These are phyloP conservation scores for Ancistrus triradiatus DNA, from an alignment of 2,113 vertebrate species.

Conservation along the genomic window DNA sequence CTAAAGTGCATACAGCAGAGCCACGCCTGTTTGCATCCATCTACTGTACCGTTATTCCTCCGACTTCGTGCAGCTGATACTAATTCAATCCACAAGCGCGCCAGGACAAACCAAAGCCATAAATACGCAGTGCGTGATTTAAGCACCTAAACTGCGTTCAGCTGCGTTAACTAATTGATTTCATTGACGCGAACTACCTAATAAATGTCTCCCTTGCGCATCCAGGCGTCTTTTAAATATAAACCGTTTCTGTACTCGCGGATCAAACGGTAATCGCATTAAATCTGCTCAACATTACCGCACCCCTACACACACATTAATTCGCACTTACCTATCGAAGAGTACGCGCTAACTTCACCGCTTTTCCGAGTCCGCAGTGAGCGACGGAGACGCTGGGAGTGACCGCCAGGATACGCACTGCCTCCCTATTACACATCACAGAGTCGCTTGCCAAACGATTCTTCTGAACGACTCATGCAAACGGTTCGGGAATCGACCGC, in stretches of 20 bases:
- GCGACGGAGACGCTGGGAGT: slow-evolving; percentile 54
- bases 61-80: not conserved
- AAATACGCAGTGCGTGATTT: not conserved
- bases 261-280: too few relatives aligned
- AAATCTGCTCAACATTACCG: too few relatives aligned
- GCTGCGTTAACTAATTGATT: not conserved
- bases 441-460: slow-evolving; percentile 28
- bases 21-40: slow-evolving; percentile 70
- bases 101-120: not conserved
- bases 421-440: slow-evolving; percentile 42
- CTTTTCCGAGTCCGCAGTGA: slow-evolving; percentile 43
- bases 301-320: not conserved
- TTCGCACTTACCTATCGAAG: slow-evolving; percentile 46
- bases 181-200: slow-evolving; percentile 21
- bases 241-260: too few relatives aligned
- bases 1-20: slow-evolving; percentile 38
- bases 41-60: slow-evolving; percentile 51
- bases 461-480: not conserved
- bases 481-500: not conserved
- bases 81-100: not conserved
- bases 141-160: not conserved
- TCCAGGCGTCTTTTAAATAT: too few relatives aligned
- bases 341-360: slow-evolving; percentile 43
- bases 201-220: too few relatives aligned
- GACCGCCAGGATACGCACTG: slow-evolving; percentile 69